Evolutionary conservation across 1,140 invertebrate species (phyloP).

Genomic region (Phymastichus coffea): DNA sequence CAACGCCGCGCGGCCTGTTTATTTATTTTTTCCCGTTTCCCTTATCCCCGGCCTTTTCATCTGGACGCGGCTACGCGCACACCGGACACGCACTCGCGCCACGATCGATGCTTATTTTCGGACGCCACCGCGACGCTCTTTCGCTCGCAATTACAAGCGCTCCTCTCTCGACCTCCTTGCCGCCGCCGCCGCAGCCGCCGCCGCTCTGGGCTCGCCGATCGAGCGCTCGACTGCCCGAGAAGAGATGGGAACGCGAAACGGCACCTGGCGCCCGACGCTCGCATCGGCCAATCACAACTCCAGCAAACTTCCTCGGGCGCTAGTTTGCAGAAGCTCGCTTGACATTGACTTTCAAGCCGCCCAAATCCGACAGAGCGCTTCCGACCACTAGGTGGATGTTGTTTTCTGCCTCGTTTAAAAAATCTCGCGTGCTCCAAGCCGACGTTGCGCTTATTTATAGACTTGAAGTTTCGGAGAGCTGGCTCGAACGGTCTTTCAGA

Average conservation of each 20-base stretch:
- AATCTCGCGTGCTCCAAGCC: too few species aligned
- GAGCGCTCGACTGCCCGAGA: background rate
- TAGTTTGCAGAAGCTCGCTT: background rate
- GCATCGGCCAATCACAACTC: too few species aligned
- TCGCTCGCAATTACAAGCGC: conserved; percentile 29
- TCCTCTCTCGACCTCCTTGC: background rate
- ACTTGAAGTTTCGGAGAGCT: too few species aligned
- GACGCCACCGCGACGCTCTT: conserved; percentile 16
- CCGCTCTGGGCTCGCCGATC: background rate
- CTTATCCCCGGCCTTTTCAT: background rate
- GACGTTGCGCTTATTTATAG: too few species aligned
- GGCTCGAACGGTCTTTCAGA: too few species aligned
- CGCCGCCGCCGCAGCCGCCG: too few species aligned
- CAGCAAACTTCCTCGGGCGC: too few species aligned
- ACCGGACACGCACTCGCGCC: conserved; percentile 12
- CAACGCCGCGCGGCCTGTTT: conserved; percentile 18
- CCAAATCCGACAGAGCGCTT: too few species aligned
- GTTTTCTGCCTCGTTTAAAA: too few species aligned
- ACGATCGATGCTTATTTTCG: conserved; percentile 34
- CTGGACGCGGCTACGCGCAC: conserved; percentile 6
- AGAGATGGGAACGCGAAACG: conserved; percentile 17
- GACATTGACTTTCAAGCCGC: conserved; percentile 16
- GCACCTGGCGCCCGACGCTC: too few species aligned
- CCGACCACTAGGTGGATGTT: too few species aligned
- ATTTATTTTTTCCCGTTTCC: conserved; percentile 25